phyloP scores from a whole-genome alignment of 2,888 invertebrate species.

The Melangyna quadrimaculata region DNA sequence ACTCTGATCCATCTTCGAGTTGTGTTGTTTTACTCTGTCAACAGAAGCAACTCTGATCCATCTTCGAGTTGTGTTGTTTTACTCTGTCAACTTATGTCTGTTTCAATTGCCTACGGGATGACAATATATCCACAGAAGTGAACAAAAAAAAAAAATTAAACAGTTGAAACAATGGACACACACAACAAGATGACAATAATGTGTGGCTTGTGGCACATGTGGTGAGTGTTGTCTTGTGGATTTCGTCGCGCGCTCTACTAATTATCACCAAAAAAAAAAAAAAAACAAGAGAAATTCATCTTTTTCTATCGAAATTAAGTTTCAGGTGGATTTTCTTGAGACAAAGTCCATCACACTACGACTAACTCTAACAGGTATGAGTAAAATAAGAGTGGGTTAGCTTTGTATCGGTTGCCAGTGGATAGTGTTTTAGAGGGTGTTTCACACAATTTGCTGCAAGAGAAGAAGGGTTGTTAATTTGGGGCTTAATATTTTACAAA shows the following conservation, averaged over 20 bases:
- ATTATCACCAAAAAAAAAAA: conserved; percentile 62
- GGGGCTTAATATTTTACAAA: no score
- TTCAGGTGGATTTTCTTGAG: conserved; percentile 41
- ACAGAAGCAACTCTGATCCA: conserved; percentile 38
- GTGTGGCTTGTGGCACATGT: conserved; percentile 9
- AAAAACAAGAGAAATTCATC: conserved; percentile 66
- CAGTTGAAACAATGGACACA: conserved; percentile 43
- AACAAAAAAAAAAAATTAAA: conserved; percentile 9
- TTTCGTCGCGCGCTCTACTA: conserved; percentile 65
- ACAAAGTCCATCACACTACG: neutral
- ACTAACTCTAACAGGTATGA: conserved; percentile 46
- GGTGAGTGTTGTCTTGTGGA: conserved; percentile 48
- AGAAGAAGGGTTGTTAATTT: no score
- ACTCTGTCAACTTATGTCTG: conserved; percentile 30
- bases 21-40: conserved; percentile 16
- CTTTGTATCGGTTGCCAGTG: neutral
- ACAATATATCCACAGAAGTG: neutral
- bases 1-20: neutral
- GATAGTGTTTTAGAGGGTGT: neutral
- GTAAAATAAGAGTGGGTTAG: conserved; percentile 29
- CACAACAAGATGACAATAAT: neutral
- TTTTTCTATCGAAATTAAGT: conserved; percentile 18
- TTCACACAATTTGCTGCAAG: neutral
- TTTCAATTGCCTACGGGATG: conserved; percentile 54
- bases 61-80: conserved; percentile 3